These are phyloP conservation scores for Thamnaconus septentrionalis DNA, from an alignment of 2,113 vertebrate species.

Conservation along the genomic window DNA sequence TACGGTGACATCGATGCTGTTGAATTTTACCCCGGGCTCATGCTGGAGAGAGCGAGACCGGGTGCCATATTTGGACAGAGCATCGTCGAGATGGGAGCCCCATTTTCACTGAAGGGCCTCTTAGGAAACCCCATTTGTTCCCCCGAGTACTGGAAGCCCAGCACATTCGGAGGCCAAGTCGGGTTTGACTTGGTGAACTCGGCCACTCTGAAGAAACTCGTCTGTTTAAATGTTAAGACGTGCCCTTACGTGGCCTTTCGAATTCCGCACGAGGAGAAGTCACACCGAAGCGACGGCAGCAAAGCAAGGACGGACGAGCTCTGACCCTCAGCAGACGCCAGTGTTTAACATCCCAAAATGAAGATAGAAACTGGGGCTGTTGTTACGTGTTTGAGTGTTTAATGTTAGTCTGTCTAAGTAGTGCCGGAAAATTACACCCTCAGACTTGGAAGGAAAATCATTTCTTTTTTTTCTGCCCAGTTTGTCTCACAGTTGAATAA, in stretches of 20 bases:
- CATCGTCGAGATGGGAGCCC: conserved; percentile 96
- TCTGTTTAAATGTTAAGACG: conserved; percentile 87
- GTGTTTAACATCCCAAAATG: conserved; percentile 1
- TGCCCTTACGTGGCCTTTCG: conserved; percentile 88
- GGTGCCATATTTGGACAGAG: conserved; percentile 91
- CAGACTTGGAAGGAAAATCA: no score
- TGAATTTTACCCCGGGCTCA: conserved; percentile 88
- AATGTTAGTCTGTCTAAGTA: conserved; percentile 11
- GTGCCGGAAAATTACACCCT: conserved; percentile 13
- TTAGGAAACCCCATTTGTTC: conserved; percentile 96
- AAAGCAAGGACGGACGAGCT: conserved; percentile 49
- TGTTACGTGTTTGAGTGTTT: conserved; percentile 12
- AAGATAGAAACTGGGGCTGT: not conserved
- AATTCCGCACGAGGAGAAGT: conserved; percentile 62
- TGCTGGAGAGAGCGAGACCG: conserved; percentile 85
- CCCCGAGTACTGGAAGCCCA: conserved; percentile 96
- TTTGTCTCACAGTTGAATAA: no score
- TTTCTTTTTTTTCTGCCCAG: no score
- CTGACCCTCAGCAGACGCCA: conserved; percentile 31
- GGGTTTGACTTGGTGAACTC: conserved; percentile 93
- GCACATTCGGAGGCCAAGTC: conserved; percentile 89
- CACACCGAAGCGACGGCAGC: conserved; percentile 2
- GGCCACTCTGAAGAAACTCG: conserved; percentile 85
- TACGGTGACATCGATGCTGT: conserved; percentile 92
- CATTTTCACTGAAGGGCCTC: conserved; percentile 95